A percentile compares a stretch with the other conserved stretches of the same genome.
These are phyloP conservation scores for Corynorhinus townsendii DNA, from an alignment of 2,113 vertebrate species.

Conservation along the genomic window DNA sequence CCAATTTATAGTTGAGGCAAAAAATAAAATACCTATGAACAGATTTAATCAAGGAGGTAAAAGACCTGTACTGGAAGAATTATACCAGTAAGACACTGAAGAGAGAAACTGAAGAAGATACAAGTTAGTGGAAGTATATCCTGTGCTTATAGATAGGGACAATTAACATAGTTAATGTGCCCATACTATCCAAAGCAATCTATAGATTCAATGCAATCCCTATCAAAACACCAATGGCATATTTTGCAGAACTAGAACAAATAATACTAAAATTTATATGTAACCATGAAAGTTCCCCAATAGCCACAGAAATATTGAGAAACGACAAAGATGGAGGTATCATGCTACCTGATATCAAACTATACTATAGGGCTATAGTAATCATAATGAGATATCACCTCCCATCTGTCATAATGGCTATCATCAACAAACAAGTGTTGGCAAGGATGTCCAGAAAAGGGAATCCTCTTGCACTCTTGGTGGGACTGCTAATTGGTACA, in stretches of 20 bases:
- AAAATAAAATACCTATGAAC: not conserved
- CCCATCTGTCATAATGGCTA: not conserved
- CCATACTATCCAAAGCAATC: not conserved
- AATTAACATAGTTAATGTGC: not conserved
- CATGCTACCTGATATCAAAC: not conserved
- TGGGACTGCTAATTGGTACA: not conserved
- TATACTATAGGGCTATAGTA: not conserved
- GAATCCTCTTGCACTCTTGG: not conserved
- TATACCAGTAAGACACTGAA: not conserved
- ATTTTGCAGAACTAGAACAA: too few relatives aligned
- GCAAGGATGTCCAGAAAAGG: not conserved
- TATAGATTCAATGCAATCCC: not conserved
- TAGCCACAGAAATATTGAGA: not conserved
- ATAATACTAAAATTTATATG: too few relatives aligned
- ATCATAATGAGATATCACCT: not conserved
- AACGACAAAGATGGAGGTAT: not conserved
- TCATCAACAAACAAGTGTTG: not conserved
- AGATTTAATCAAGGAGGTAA: not conserved
- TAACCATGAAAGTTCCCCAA: not conserved
- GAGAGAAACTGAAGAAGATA: not conserved
- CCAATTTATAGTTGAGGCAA: not conserved
- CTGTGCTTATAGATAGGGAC: not conserved
- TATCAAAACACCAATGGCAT: too few relatives aligned
- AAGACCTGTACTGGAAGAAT: not conserved
- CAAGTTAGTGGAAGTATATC: not conserved